Base-by-base conservation (phyloP, 1,140 invertebrate genomes). In the Holcopasites calliopsidis region DNA sequence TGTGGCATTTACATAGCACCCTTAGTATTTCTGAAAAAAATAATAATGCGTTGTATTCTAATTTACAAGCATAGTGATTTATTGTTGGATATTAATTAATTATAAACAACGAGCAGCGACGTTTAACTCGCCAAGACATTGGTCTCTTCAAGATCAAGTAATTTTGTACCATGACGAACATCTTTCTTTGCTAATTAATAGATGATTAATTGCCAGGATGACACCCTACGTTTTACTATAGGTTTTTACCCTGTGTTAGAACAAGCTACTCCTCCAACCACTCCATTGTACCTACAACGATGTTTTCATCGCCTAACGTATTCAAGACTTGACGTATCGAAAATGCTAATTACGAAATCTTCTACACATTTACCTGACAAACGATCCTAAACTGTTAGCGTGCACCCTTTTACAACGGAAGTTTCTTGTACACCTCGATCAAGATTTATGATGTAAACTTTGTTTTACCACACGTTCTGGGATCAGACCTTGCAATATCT, bases 131-230 rank as follows among this genome's bases (percentile, higher is more conserved):
- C 44, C 72, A 57, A 66, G 54, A 66, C 49, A 68, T 55, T 60
- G 54, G 62, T 61, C 79, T 69, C 71, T 75, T 76, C 71, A 85
- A 85, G 87, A 88, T 84, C 81, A 78, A 79, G 80, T 79, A 88
- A 88, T 87, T 86, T 79, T 71, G 47, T 28, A 74, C 77, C 83
- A 89, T 85, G 83, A 86, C 85, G 77, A 82, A 80, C 70, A 81
- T 79, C 87, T 89, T 88, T 88, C 86, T 82, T 88, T 89, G 83
- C 85, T 86, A 89, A 89, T 90, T 89, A 90, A 89, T 89, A 83
- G 77, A 86, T 89, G 87, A 90, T 90, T 90, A 89, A 90, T 90
- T 88, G 86, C 76, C 58, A 58, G 62, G 83, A 88, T 88, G 88
- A 89, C 87, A 87, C 86, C 87, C 76, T 81, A 76, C 76, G 86